A percentile compares a stretch with the other conserved stretches of the same genome.
phyloP scores from a whole-genome alignment of 1,140 invertebrate genomes.

The Proales similis region DNA sequence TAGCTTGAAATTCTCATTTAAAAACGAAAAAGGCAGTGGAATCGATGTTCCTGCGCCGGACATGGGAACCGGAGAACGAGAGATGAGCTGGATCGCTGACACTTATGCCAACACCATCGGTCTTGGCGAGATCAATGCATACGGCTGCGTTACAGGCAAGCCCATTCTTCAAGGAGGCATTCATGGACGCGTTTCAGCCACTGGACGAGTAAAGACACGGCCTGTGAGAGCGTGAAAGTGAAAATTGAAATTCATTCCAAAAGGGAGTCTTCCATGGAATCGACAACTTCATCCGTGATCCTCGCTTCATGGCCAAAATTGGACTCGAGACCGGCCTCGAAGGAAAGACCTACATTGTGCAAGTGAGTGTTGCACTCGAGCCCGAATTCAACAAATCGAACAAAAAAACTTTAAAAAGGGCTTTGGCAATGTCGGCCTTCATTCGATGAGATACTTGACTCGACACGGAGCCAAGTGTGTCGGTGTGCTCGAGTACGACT shows the following conservation, averaged over 20 bases:
- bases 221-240: no score
- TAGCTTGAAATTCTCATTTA: no score
- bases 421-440: slow-evolving; percentile 98
- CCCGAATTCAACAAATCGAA: no score
- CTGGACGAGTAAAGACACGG: no score
- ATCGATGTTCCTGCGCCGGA: slow-evolving; percentile 95
- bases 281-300: slow-evolving; percentile 94
- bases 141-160: slow-evolving; percentile 98
- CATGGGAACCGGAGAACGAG: slow-evolving; percentile 94
- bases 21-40: no score
- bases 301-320: slow-evolving; percentile 91
- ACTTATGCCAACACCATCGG: slow-evolving; percentile 95
- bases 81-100: slow-evolving; percentile 99
- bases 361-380: no score
- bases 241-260: no score
- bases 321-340: slow-evolving; percentile 88
- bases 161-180: slow-evolving; percentile 80
- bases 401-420: no score
- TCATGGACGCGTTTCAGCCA: slow-evolving; percentile 91
- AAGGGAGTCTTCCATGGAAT: slow-evolving; percentile 93
- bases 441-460: slow-evolving; percentile 89
- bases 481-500: slow-evolving; percentile 87
- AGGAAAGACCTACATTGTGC: slow-evolving; percentile 94
- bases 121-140: slow-evolving; percentile 88
- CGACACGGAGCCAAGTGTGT: slow-evolving; percentile 87